These are phyloP conservation scores for Brienomyrus brachyistius DNA, from an alignment of 2,113 vertebrate genomes.

Conservation along the genomic window DNA sequence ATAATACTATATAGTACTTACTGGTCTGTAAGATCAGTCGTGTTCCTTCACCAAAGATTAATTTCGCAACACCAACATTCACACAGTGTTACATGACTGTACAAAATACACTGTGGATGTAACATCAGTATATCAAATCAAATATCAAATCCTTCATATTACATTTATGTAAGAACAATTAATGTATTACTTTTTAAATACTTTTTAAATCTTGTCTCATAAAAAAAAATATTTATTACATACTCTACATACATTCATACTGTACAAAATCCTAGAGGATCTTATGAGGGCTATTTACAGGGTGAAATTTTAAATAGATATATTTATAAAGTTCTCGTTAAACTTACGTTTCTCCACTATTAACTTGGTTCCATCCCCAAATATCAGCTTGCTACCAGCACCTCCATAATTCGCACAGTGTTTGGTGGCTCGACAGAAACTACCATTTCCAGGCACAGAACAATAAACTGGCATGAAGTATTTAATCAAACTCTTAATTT, in stretches of 20 bases:
- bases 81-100: slow-evolving; percentile 8
- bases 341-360: slow-evolving; percentile 1
- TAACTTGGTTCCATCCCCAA: slow-evolving; percentile 16
- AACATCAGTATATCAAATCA: background rate
- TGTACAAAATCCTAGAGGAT: background rate
- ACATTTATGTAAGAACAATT: background rate
- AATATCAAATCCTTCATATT: background rate
- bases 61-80: background rate
- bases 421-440: background rate
- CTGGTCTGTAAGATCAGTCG: background rate
- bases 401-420: background rate
- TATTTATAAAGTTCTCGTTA: background rate
- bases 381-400: background rate
- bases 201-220: background rate
- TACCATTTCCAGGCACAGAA: background rate
- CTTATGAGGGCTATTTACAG: background rate
- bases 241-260: background rate
- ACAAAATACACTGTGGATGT: background rate
- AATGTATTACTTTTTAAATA: background rate
- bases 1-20: too few species aligned
- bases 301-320: background rate
- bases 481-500: background rate
- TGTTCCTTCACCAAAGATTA: slow-evolving; percentile 5
- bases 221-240: background rate
- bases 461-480: background rate